Conservation (phyloP, 2,113 vertebrate species). For the Herpailurus yagouaroundi region DNA sequence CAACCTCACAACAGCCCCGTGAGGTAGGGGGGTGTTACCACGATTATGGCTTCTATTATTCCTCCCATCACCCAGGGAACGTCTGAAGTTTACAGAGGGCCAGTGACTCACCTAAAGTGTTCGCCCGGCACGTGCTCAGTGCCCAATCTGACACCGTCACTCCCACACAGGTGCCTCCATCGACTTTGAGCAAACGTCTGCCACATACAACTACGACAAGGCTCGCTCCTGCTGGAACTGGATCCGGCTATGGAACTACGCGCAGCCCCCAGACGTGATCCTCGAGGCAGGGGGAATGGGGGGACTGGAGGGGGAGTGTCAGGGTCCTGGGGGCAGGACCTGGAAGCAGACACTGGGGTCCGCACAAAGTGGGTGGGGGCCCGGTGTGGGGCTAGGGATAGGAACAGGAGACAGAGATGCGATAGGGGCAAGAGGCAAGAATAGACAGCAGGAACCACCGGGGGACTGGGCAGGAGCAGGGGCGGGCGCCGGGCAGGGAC, state of each 20-base stretch:
- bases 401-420: neutral
- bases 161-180: conserved; percentile 69
- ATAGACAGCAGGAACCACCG: too few species aligned
- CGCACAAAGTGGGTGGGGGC: neutral
- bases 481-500: neutral
- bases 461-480: neutral
- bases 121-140: fast-evolving
- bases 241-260: conserved; percentile 79
- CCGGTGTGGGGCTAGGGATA: neutral
- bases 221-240: conserved; percentile 80
- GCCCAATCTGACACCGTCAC: neutral
- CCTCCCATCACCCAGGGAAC: neutral
- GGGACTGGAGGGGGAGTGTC: neutral
- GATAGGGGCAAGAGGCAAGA: neutral
- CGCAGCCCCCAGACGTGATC: conserved; percentile 75
- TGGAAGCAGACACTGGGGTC: neutral
- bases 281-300: conserved; percentile 65
- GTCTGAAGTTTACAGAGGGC: neutral
- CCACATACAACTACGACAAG: conserved; percentile 69
- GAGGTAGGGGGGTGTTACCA: fast-evolving
- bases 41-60: fast-evolving
- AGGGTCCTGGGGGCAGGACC: neutral
- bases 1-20: neutral
- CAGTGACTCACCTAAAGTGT: neutral
- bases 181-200: conserved; percentile 74